These are phyloP conservation scores for Anguilla marmorata DNA, from an alignment of 2,797 vertebrate genomes.

Conservation along the genomic window DNA sequence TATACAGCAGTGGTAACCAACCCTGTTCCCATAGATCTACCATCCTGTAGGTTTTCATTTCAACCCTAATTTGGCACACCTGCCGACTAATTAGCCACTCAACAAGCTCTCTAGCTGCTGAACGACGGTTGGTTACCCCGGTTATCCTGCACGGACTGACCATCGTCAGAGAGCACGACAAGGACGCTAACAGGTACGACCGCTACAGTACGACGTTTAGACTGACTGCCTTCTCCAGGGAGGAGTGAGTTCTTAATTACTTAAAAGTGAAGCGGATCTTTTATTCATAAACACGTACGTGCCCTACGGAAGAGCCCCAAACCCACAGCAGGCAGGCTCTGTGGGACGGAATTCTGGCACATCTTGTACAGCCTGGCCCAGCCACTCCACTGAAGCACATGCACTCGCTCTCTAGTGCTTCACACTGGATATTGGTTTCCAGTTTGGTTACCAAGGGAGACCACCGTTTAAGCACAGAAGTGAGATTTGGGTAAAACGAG, in stretches of 20 bases:
- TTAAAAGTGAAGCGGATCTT: not conserved
- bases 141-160: not conserved
- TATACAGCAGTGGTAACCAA: too few relatives aligned
- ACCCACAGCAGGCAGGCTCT: not conserved
- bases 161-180: not conserved
- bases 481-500: not conserved
- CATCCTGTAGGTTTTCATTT: too few relatives aligned
- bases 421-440: not conserved
- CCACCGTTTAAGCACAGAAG: not conserved
- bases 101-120: too few relatives aligned
- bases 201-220: not conserved
- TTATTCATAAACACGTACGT: not conserved
- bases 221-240: not conserved
- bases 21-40: too few relatives aligned
- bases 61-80: too few relatives aligned
- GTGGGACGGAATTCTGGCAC: not conserved
- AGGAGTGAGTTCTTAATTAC: not conserved
- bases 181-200: not conserved
- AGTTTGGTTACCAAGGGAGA: not conserved
- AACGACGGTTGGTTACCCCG: too few relatives aligned
- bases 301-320: not conserved
- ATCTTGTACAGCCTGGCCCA: not conserved
- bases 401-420: not conserved
- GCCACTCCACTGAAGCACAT: not conserved
- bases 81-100: too few relatives aligned